Conservation (phyloP, 2,888 invertebrate genomes). For the Aplocera efformata region DNA sequence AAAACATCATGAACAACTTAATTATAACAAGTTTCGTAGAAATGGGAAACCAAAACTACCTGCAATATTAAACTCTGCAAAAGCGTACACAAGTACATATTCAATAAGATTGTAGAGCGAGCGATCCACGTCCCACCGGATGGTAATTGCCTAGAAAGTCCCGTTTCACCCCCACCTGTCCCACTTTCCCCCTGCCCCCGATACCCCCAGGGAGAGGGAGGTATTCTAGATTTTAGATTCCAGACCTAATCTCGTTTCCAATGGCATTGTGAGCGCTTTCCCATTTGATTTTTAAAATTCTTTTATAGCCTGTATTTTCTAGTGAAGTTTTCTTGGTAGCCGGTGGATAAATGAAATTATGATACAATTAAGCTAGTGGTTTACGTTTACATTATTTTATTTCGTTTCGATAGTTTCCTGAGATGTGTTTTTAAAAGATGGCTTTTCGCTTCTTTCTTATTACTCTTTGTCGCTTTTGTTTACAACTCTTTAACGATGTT, state of each 20-base stretch:
- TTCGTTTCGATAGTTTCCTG: too few species aligned
- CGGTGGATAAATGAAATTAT: not conserved
- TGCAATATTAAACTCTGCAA: constrained; percentile 15
- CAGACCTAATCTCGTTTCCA: constrained; percentile 54
- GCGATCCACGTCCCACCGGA: constrained; percentile 44
- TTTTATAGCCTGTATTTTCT: constrained; percentile 12
- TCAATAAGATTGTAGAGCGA: constrained; percentile 39
- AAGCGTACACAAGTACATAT: constrained; percentile 32
- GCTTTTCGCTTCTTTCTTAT: too few species aligned
- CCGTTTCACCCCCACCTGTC: constrained; percentile 41
- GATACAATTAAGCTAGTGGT: too few species aligned
- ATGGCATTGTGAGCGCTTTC: constrained; percentile 34
- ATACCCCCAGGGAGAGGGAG: constrained; percentile 16
- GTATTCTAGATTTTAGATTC: constrained; percentile 53
- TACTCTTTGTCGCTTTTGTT: too few species aligned
- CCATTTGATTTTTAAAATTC: constrained; percentile 22
- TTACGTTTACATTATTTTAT: too few species aligned
- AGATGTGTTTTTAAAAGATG: too few species aligned
- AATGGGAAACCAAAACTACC: constrained; percentile 14
- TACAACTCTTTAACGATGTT: too few species aligned
- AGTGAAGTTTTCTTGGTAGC: constrained; percentile 9
- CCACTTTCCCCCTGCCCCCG: constrained; percentile 31
- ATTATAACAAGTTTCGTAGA: too few species aligned
- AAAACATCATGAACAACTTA: too few species aligned
- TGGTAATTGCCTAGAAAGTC: constrained; percentile 73